These are phyloP conservation scores for Agrochola lychnidis DNA, from an alignment of 2,888 invertebrate genomes.

Conservation along the genomic window DNA sequence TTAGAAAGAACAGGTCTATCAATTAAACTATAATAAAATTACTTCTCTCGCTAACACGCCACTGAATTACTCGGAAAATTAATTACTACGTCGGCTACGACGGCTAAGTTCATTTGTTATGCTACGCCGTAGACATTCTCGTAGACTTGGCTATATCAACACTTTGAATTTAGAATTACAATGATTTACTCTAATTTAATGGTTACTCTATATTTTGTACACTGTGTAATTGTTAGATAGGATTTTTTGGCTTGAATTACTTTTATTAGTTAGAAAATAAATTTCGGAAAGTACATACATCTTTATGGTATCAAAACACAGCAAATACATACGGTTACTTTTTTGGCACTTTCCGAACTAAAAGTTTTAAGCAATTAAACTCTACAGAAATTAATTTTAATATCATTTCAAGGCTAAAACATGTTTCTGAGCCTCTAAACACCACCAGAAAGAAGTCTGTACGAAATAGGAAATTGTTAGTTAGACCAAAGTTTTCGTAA, in stretches of 20 bases:
- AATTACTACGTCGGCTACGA: constrained; percentile 58
- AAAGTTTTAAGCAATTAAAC: not conserved
- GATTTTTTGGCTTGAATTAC: too few species aligned
- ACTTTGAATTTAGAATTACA: constrained; percentile 38
- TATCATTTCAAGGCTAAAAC: not conserved
- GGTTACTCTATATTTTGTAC: not conserved
- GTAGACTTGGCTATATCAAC: constrained; percentile 72
- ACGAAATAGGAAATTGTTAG: not conserved
- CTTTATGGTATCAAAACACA: not conserved
- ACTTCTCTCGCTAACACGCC: constrained; percentile 35
- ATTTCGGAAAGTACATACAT: not conserved
- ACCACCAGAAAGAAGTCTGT: not conserved
- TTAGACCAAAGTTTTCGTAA: constrained; percentile 22
- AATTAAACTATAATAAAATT: constrained; percentile 50
- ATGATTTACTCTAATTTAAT: constrained; percentile 3
- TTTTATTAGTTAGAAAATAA: not conserved
- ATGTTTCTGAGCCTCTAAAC: not conserved
- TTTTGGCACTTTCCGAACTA: not conserved
- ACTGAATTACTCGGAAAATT: constrained; percentile 61
- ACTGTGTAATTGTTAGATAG: not conserved
- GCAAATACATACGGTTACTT: too few species aligned
- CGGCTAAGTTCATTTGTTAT: constrained; percentile 65
- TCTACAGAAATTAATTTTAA: not conserved
- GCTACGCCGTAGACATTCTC: constrained; percentile 74
- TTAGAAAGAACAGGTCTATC: constrained; percentile 13